Evolutionary conservation across 2,888 invertebrate genomes (phyloP), one percentile per base, ranked within the genome.

Genomic region (Plemyria rubiginata): DNA sequence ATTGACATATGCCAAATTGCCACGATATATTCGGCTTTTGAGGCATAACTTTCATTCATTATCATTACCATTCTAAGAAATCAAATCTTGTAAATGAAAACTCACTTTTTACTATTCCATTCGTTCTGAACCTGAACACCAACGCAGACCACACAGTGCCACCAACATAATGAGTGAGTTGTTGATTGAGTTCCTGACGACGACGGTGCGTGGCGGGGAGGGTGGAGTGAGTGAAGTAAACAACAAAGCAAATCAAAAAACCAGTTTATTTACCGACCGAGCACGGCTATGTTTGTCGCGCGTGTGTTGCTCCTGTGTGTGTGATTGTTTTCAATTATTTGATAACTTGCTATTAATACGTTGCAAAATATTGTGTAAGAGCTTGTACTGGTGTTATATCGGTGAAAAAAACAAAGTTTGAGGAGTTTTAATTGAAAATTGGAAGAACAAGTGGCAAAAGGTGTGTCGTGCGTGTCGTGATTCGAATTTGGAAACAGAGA

Each of bases 231-330:
- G 28, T 1, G 16, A 54, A 46, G 4, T 0, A 36, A 65, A 16
- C 7, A 43, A 58, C 15, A 36, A 66, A 71, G 32, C 67, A 76
- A 85, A 81, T 85, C 79, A 86, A 88, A 90, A 89, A 91, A 90
- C 90, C 90, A 88, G 90, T 90, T 90, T 90, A 87, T 86, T 87
- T 90, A 90, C 90, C 81, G 90, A 88, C 75, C 79, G 90, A 88
- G 75, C 79, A 45, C 56, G 55, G 56, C 16, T 75, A 75, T 71
- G 74, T 72, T 54, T 60, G 61, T 79, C 50, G 76, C 65, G 62
- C 64, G 36, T 71, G 36, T 11, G 36, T 11, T 38, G 11, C 36
- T 38, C 8, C 8, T 38, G 11, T 38, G 11, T 36, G 2, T 64
- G 65, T 70, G 41, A 43, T 56, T 52, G 51, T 29, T 38, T 40